Evolutionary conservation across 2,113 vertebrate species (phyloP), one percentile per base, ranked within the genome.

Genomic region (Oncorhynchus clarkii): DNA sequence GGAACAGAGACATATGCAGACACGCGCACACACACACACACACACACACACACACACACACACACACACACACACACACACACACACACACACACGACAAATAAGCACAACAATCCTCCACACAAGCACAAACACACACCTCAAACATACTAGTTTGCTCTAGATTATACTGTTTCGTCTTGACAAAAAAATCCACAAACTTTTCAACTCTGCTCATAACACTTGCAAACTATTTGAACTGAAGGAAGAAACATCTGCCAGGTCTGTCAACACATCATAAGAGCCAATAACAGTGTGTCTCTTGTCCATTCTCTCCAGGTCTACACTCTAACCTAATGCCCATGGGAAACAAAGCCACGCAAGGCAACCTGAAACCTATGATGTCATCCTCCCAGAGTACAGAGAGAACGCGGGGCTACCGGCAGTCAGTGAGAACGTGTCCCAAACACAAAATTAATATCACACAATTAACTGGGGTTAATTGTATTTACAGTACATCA

Each of bases 341-440:
- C 82, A 75, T 80, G 89, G 85, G 88, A 85, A 85, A 74, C 76
- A n/a, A 86, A 80, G 82, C 84, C 85, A 74, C 83, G 84, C 80
- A 26, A 59, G 83, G 89, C 81, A 91, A 92, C 83, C 83, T 72
- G 85, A 90, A 80, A 87, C 86, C 82, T 26, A 85, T 91, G 90
- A 93, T 89, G 89, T 92, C 90, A 92, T 82, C 78, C 72, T 81
- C 49, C 34, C 34, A 34, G 34, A 34, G 34, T 34, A 34, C 34
- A 14, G 82, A 68, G 85, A 86, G 79, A 83, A 79, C 75, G 78
- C 16, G 26, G 78, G 86, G 85, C 88, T 12, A 91, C 86, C 67
- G 81, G 85, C 77, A 75, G 73, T 75, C 73, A 80, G 72, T 78
- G 80, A 88, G 85, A 88, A 87, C 84, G 79, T 81, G 72, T 71